phyloP scores from a whole-genome alignment of 1,140 invertebrate genomes.

The Diprion similis region DNA sequence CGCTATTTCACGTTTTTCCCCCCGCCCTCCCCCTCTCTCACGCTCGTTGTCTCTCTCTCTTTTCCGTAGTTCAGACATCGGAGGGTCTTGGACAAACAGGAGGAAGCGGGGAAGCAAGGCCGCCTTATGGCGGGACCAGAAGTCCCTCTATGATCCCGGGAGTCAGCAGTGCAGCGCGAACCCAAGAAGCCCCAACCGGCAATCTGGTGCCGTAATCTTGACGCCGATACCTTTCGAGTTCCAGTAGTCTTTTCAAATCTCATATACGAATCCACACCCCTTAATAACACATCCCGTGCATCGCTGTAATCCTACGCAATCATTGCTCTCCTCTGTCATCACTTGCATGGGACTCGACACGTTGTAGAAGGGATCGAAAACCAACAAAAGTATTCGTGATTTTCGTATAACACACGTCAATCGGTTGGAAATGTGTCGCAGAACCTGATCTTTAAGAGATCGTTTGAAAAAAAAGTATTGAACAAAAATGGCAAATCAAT shows the following conservation, averaged over 20 bases:
- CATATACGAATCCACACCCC: neutral
- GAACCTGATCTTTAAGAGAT: too few species aligned
- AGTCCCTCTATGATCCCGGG: neutral
- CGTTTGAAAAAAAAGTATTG: too few species aligned
- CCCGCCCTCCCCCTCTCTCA: neutral
- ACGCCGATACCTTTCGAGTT: neutral
- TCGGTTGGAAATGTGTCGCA: too few species aligned
- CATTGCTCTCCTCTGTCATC: too few species aligned
- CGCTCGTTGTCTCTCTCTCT: conserved; percentile 15
- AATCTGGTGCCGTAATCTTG: conserved; percentile 1
- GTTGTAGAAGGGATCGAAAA: too few species aligned
- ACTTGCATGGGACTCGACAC: too few species aligned
- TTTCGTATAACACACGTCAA: too few species aligned
- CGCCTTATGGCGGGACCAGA: conserved; percentile 3
- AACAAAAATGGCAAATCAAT: too few species aligned
- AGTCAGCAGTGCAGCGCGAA: conserved; percentile 1
- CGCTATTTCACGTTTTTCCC: conserved; percentile 28
- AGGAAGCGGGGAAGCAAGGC: neutral
- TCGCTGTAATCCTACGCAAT: too few species aligned
- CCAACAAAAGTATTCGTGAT: too few species aligned
- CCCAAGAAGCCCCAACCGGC: neutral
- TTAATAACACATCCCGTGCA: too few species aligned
- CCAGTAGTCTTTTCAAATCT: neutral
- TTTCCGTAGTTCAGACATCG: conserved; percentile 8
- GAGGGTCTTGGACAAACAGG: neutral